Evolutionary conservation across 2,888 invertebrate genomes (phyloP).

Genomic region (Rotaria macrura): DNA sequence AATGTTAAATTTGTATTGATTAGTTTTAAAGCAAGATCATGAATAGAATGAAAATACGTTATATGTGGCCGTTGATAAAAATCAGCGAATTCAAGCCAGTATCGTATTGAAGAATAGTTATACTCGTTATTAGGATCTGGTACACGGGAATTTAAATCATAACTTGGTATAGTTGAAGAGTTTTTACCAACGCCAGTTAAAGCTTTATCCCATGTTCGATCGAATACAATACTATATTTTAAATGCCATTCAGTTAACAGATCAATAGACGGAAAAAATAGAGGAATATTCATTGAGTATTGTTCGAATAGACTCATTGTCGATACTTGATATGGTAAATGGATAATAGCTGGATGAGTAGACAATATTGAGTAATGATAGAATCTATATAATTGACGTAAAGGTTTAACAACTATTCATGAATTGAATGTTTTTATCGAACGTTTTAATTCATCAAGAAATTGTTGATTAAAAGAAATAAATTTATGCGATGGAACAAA

Average conservation of each 20-base stretch:
- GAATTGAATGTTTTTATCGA: not conserved
- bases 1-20: not conserved
- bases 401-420: not conserved
- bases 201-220: conserved; percentile 9
- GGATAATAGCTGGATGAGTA: conserved; percentile 33
- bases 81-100: conserved; percentile 33
- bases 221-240: not conserved
- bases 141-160: not conserved
- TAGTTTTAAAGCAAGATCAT: conserved; percentile 29
- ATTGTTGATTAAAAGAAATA: not conserved
- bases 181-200: not conserved
- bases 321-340: conserved; percentile 35
- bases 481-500: not conserved
- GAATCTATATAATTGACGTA: conserved; percentile 24
- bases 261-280: conserved; percentile 35
- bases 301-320: conserved; percentile 35
- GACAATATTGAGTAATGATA: conserved; percentile 29
- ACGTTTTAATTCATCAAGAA: not conserved
- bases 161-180: not conserved
- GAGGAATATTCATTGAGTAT: conserved; percentile 35
- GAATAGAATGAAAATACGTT: conserved; percentile 26
- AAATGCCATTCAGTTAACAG: conserved; percentile 31
- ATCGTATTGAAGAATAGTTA: not conserved
- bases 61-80: conserved; percentile 33
- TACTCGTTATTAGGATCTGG: conserved; percentile 20